Percentiles rank a stretch among this genome's conserved stretches.
These are phyloP conservation scores for Lasiommata megera DNA, from an alignment of 2,888 invertebrate genomes.

Conservation along the genomic window DNA sequence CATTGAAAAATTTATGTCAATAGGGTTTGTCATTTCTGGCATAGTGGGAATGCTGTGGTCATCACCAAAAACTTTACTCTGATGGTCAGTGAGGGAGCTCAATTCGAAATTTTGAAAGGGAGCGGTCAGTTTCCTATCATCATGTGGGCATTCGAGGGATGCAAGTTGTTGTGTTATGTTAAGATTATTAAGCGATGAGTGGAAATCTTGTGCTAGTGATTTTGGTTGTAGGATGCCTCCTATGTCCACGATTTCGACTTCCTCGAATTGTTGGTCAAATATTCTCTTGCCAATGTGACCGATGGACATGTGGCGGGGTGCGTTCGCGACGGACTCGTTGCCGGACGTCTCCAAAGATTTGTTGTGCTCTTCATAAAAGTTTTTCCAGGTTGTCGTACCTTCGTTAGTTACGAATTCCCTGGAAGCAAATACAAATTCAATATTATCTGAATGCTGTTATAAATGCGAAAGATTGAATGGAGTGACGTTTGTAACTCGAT, in stretches of 20 bases:
- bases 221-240: slow-evolving; percentile 38
- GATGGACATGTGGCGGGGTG: slow-evolving; percentile 40
- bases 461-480: too few relatives aligned
- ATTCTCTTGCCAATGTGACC: slow-evolving; percentile 60
- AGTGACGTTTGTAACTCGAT: too few relatives aligned
- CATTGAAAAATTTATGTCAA: slow-evolving; percentile 62
- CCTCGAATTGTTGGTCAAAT: slow-evolving; percentile 65
- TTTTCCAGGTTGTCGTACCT: slow-evolving; percentile 74
- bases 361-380: slow-evolving; percentile 71
- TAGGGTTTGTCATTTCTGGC: slow-evolving; percentile 53
- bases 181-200: slow-evolving; percentile 46
- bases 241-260: slow-evolving; percentile 56
- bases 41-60: slow-evolving; percentile 47
- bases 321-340: slow-evolving; percentile 53
- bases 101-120: slow-evolving; percentile 57
- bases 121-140: slow-evolving; percentile 44
- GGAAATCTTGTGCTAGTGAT: slow-evolving; percentile 40
- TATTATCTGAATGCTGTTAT: too few relatives aligned
- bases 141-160: slow-evolving; percentile 46
- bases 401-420: slow-evolving; percentile 71
- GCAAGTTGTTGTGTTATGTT: slow-evolving; percentile 54
- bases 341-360: slow-evolving; percentile 64
- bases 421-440: slow-evolving; percentile 26
- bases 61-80: slow-evolving; percentile 56
- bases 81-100: slow-evolving; percentile 56